These are phyloP conservation scores for Paedocypris sp. DNA, from an alignment of 2,113 vertebrate species.

Conservation along the genomic window DNA sequence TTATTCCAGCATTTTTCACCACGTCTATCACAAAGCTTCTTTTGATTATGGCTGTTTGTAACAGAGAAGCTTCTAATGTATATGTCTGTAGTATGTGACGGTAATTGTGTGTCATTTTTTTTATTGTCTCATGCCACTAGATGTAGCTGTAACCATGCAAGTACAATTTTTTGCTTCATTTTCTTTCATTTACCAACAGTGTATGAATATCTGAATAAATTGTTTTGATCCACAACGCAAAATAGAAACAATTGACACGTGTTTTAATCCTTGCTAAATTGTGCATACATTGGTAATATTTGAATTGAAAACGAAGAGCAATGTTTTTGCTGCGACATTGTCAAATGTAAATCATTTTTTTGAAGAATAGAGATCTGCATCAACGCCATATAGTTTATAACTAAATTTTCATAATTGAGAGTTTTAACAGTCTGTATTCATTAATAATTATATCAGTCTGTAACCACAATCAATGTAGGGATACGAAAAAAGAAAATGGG, in stretches of 20 bases:
- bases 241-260: too few relatives aligned
- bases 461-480: too few relatives aligned
- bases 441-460: too few relatives aligned
- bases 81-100: background rate
- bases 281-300: conserved; percentile 37
- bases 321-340: conserved; percentile 38
- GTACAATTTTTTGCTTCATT: background rate
- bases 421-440: too few relatives aligned
- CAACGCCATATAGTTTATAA: too few relatives aligned
- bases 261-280: conserved; percentile 41
- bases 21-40: conserved; percentile 46
- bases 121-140: conserved; percentile 42
- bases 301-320: conserved; percentile 42
- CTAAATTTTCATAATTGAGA: too few relatives aligned
- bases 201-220: conserved; percentile 25
- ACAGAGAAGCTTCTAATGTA: too few relatives aligned
- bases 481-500: too few relatives aligned
- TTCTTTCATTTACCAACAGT: too few relatives aligned
- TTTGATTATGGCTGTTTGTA: too few relatives aligned
- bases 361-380: too few relatives aligned
- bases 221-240: too few relatives aligned
- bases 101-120: conserved; percentile 9
- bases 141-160: conserved; percentile 46
- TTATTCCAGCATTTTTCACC: conserved; percentile 44
- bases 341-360: conserved; percentile 52